Conservation (phyloP, 2,888 invertebrate genomes). For the Diloba caeruleocephala region DNA sequence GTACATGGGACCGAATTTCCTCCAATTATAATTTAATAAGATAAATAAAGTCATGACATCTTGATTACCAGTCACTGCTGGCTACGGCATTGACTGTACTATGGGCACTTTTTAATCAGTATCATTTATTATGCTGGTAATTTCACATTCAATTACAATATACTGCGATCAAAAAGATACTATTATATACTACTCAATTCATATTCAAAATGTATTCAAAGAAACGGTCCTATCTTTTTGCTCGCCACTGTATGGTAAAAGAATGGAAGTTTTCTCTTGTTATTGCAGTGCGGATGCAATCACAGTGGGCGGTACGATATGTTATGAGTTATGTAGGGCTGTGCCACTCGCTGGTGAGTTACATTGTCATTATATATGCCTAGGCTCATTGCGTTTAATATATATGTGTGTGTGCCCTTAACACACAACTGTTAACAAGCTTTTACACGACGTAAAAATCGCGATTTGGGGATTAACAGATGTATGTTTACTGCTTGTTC, state of each 20-base stretch:
- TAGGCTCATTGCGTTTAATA: constrained; percentile 16
- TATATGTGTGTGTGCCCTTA: constrained; percentile 8
- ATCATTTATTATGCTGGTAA: constrained; percentile 30
- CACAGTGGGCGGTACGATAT: constrained; percentile 42
- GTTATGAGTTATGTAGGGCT: constrained; percentile 24
- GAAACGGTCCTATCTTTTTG: constrained; percentile 1
- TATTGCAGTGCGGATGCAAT: constrained; percentile 47
- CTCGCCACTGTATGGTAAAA: constrained; percentile 31
- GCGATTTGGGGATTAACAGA: background rate
- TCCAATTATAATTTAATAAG: too few relatives aligned
- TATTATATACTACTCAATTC: background rate
- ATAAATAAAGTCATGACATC: too few relatives aligned
- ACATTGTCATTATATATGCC: constrained; percentile 14
- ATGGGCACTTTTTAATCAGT: background rate
- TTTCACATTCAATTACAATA: constrained; percentile 22
- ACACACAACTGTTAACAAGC: constrained; percentile 22
- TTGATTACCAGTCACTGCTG: background rate
- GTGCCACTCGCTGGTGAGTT: constrained; percentile 20
- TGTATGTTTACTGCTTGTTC: constrained; percentile 3
- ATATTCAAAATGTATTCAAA: background rate
- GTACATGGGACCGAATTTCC: too few relatives aligned
- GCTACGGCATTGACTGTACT: too few relatives aligned
- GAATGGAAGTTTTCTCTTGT: constrained; percentile 23
- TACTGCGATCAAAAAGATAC: constrained; percentile 11
- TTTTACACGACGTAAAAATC: background rate